Base-by-base conservation (phyloP, 1,140 invertebrate species). In the Zaprionus gabonicus region DNA sequence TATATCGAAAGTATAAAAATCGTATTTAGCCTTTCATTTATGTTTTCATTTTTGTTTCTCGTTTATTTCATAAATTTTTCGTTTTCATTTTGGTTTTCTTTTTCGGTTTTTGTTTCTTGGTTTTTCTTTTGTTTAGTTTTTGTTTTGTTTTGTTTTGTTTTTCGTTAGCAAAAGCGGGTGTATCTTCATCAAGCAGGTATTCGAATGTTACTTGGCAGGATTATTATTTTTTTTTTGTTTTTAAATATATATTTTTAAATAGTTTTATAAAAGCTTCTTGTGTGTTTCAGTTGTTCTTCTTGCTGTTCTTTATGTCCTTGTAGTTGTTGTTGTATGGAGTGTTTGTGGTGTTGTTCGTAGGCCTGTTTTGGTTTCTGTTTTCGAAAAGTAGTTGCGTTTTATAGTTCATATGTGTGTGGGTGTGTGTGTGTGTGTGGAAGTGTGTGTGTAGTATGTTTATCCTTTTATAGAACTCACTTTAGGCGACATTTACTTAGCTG, bases 181-280 rank as follows among this genome's bases (percentile, higher is more conserved):
- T 91, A 82, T 91, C 86, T 90, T 90, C 85, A 86, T 91, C 80
- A 91, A 91, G 90, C 90, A 91, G 90, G 90, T 91, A 91, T 91
- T 91, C 85, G 82, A 91, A 91, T 91, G 82, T 91, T 91, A 86
- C 90, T 91, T 91, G 90, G 90, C 90, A 91, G 90, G 90, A 91
- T 91, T 91, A 91, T 90, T 91, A 84, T 91, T 81, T 82, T 91
- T 82, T 91, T 83, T 85, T 73, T 77, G 60, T 59, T 78, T 46
- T 83, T 88, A 72, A 81, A 84, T 76, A 80, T 88, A 67, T 86
- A 64, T 84, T 73, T 80, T 86, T 81, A 90, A 88, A 88, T 88
- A 88, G 85, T 88, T 88, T 88, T 90, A 90, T 90, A 90, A 90
- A 90, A 90, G 85, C 86, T 90, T 87, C 73, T 80, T 83, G 57